Percentiles rank a stretch among this genome's conserved stretches.
These are phyloP conservation scores for Sitodiplosis mosellana DNA, from an alignment of 1,140 invertebrate genomes.

Conservation along the genomic window DNA sequence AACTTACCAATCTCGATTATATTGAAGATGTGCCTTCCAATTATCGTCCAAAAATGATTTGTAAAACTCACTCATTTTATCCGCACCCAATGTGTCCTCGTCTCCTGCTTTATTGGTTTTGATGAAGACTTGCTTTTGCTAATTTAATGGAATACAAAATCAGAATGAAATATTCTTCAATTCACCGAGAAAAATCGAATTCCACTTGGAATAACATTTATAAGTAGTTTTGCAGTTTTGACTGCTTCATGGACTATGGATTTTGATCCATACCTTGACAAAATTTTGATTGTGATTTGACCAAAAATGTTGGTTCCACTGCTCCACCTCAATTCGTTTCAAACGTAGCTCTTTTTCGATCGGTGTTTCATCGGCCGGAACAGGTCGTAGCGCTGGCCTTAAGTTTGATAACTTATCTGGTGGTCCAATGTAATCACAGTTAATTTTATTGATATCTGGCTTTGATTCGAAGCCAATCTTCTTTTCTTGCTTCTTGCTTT, in stretches of 20 bases:
- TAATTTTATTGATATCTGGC: too few relatives aligned
- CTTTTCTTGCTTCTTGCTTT: too few relatives aligned
- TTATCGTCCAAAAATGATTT: slow-evolving; percentile 62
- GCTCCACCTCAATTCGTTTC: slow-evolving; percentile 42
- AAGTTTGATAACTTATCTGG: slow-evolving; percentile 61
- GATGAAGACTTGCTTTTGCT: slow-evolving; percentile 47
- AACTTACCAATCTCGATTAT: slow-evolving; percentile 48
- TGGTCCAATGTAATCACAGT: slow-evolving; percentile 40
- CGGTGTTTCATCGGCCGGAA: slow-evolving; percentile 38
- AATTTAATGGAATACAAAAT: slow-evolving; percentile 14
- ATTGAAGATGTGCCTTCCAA: slow-evolving; percentile 46
- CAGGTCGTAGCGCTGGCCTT: slow-evolving; percentile 44
- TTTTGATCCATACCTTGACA: slow-evolving; percentile 26
- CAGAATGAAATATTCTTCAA: too few relatives aligned
- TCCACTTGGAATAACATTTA: background rate
- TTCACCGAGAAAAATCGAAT: too few relatives aligned
- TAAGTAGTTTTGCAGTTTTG: background rate
- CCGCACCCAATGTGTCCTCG: slow-evolving; percentile 38
- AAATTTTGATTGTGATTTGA: slow-evolving; percentile 52
- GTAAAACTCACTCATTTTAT: slow-evolving; percentile 75
- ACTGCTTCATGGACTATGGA: background rate
- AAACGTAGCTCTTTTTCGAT: slow-evolving; percentile 43
- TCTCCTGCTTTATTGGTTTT: slow-evolving; percentile 30
- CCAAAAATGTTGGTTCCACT: slow-evolving; percentile 74
- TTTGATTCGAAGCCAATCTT: too few relatives aligned